Percentiles rank a stretch among this genome's conserved stretches.
Evolutionary conservation across 2,888 invertebrate genomes (phyloP).

Genomic region (Odiellus spinosus): DNA sequence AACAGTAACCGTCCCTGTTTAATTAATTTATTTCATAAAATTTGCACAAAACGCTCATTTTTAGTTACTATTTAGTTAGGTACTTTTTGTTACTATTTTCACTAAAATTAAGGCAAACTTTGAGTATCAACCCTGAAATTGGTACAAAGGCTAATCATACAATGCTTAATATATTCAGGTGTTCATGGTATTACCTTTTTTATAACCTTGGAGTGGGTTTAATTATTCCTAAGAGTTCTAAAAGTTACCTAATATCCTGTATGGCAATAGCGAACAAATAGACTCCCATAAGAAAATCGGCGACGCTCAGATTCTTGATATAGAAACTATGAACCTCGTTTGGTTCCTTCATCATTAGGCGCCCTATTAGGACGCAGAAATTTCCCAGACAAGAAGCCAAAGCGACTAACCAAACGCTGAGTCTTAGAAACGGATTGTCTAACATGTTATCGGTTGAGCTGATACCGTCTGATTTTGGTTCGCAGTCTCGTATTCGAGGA

Average conservation of each 20-base stretch:
- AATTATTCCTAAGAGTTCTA: no score
- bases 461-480: constrained; percentile 45
- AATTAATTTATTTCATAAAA: no score
- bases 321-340: constrained; percentile 45
- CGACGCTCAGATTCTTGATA: constrained; percentile 43
- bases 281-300: constrained; percentile 46
- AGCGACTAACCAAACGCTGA: constrained; percentile 46
- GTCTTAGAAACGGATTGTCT: constrained; percentile 39
- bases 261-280: constrained; percentile 43
- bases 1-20: no score
- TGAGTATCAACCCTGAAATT: no score
- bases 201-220: no score
- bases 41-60: no score
- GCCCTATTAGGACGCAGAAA: constrained; percentile 42
- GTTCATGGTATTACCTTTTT: no score
- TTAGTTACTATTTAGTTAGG: no score
- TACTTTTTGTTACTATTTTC: no score
- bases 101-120: no score
- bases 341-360: constrained; percentile 38
- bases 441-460: constrained; percentile 44
- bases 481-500: constrained; percentile 40
- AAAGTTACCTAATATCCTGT: constrained; percentile 31
- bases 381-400: constrained; percentile 45
- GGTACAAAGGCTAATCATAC: no score
- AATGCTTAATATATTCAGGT: no score